A percentile compares a stretch with the other conserved stretches of the same genome.
These are phyloP conservation scores for Pocillopora meandrina DNA, from an alignment of 92 coral and sea anemone species.

Conservation along the genomic window DNA sequence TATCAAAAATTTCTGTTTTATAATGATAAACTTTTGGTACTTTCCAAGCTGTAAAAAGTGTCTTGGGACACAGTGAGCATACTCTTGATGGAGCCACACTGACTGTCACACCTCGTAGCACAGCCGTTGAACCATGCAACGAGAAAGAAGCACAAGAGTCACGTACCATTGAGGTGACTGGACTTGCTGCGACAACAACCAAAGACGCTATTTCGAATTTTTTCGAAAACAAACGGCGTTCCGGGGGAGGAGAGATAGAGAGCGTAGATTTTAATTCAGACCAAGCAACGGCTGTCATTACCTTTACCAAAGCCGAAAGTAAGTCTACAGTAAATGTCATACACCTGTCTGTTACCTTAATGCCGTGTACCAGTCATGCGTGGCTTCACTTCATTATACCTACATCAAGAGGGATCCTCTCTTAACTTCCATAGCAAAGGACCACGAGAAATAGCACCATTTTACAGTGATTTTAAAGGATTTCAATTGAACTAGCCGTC, in stretches of 20 bases:
- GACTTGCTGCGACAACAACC: constrained; percentile 57
- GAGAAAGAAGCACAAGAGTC: neutral
- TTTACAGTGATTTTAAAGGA: neutral
- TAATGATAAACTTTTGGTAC: neutral
- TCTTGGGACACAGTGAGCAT: constrained; percentile 12
- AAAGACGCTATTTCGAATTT: constrained; percentile 63
- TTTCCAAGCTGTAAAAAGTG: neutral
- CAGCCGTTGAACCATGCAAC: neutral
- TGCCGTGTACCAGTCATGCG: no score
- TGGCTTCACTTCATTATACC: no score
- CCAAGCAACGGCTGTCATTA: constrained; percentile 58
- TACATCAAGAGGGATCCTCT: no score
- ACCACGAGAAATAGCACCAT: neutral
- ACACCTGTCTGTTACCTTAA: no score
- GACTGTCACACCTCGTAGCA: neutral
- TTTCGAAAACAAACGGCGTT: constrained; percentile 81
- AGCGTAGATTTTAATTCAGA: constrained; percentile 36
- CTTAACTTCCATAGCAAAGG: no score
- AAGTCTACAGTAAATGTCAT: neutral
- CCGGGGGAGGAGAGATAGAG: constrained; percentile 83
- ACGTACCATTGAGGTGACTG: constrained; percentile 54
- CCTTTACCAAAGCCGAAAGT: constrained; percentile 68
- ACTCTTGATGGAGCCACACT: constrained; percentile 16
- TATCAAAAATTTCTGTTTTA: neutral
- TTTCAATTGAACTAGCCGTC: no score